Percentiles rank a stretch among this genome's conserved stretches.
Evolutionary conservation across 2,113 vertebrate genomes (phyloP).

Genomic region (Astatoreochromis straeleni): DNA sequence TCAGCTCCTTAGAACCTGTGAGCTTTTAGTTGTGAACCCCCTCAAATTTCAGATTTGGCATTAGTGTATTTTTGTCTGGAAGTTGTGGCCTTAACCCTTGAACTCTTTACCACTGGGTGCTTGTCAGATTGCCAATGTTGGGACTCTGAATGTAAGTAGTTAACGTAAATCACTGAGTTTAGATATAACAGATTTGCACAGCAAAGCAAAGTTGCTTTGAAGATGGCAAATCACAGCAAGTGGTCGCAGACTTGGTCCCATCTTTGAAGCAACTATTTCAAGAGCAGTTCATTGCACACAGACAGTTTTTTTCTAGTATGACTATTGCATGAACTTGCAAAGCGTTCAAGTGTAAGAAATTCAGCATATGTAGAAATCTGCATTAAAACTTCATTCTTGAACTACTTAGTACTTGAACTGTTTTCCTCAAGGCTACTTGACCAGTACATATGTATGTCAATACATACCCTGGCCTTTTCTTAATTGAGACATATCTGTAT

Average conservation of each 20-base stretch:
- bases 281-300: background rate
- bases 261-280: background rate
- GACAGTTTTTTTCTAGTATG: background rate
- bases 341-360: background rate
- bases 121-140: background rate
- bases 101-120: background rate
- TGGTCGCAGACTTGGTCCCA: background rate
- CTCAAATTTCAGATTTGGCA: background rate
- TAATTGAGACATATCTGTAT: conserved; percentile 73
- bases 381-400: background rate
- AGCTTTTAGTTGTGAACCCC: background rate
- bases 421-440: background rate
- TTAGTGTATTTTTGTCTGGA: conserved; percentile 16
- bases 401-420: background rate
- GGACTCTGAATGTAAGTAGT: background rate
- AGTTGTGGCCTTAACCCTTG: conserved; percentile 22
- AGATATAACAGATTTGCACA: background rate
- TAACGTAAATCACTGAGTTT: background rate
- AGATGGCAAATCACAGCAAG: background rate
- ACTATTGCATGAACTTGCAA: background rate
- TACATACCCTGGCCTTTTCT: conserved; percentile 10
- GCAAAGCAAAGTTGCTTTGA: background rate
- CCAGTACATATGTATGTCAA: background rate
- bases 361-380: background rate
- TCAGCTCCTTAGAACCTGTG: conserved; percentile 22